phyloP scores from a whole-genome alignment of 2,113 vertebrate species.

The Sitta europaea region DNA sequence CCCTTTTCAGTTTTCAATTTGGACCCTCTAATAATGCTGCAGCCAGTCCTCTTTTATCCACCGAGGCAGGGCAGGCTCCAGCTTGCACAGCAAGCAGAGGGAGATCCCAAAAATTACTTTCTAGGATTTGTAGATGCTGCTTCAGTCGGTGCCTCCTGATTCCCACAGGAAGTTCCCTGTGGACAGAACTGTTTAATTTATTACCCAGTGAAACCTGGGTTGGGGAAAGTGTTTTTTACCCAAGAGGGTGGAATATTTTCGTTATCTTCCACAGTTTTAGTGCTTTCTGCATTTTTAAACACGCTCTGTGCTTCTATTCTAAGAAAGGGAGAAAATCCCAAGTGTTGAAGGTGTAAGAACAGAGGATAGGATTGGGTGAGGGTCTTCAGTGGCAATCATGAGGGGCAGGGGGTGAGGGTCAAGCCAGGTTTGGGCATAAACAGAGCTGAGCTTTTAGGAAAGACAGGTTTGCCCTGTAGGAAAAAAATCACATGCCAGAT shows the following conservation, averaged over 20 bases:
- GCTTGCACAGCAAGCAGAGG: not conserved
- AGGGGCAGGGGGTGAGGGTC: not conserved
- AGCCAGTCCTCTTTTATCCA: not conserved
- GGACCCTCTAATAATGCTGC: not conserved
- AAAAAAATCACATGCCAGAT: not conserved
- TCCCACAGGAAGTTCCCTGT: not conserved
- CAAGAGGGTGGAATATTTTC: not conserved
- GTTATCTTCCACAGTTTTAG: not conserved
- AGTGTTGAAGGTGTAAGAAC: not conserved
- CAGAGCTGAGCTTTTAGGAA: not conserved
- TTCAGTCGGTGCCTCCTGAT: not conserved
- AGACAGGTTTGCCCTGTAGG: not conserved
- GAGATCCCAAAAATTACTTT: not conserved
- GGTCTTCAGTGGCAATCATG: not conserved
- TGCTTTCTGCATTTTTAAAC: not conserved
- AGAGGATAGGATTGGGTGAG: not conserved
- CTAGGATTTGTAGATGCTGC: not conserved
- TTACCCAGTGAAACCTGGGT: not conserved
- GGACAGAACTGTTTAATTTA: not conserved
- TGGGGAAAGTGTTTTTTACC: not conserved
- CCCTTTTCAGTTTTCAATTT: not conserved
- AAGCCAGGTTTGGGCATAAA: not conserved
- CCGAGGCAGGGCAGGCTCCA: not conserved
- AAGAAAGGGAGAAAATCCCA: not conserved
- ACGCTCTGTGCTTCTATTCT: rapidly evolving